Evolutionary conservation across 2,888 invertebrate species (phyloP).

Genomic region (Ernsta delagoae): DNA sequence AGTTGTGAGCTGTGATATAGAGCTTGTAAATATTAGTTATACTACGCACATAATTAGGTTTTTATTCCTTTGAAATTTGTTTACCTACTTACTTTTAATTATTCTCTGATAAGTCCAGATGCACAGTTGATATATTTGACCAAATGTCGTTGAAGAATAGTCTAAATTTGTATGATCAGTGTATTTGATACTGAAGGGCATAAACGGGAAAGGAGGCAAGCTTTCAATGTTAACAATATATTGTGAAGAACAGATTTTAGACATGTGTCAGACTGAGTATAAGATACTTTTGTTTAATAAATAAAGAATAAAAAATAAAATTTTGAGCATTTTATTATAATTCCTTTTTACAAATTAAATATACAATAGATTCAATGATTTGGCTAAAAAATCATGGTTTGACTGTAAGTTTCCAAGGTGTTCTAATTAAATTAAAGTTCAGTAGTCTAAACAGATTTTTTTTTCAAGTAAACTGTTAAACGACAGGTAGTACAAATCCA

Average conservation of each 20-base stretch:
- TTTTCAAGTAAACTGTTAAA: no score
- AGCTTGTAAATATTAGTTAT: constrained; percentile 65
- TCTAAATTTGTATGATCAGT: constrained; percentile 14
- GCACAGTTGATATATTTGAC: constrained; percentile 16
- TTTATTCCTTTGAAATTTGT: constrained; percentile 24
- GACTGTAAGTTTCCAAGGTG: no score
- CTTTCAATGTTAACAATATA: constrained; percentile 58
- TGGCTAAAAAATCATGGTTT: no score
- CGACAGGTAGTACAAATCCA: no score
- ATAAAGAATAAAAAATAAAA: constrained; percentile 60
- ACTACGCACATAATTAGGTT: constrained; percentile 46
- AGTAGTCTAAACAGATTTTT: no score
- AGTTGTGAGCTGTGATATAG: constrained; percentile 81
- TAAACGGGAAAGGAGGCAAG: constrained; percentile 58
- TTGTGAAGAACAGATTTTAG: constrained; percentile 67
- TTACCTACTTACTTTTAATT: constrained; percentile 22
- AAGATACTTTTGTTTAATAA: constrained; percentile 77
- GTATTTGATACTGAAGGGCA: no score
- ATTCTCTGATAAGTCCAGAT: constrained; percentile 31
- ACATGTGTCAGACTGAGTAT: constrained; percentile 78
- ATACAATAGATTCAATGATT: no score
- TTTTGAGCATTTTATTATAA: constrained; percentile 38
- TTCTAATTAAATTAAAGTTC: no score
- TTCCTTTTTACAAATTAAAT: background rate
- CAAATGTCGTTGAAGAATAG: background rate